Evolutionary conservation across 2,888 invertebrate genomes (phyloP).

Genomic region (Rotaria socialis): DNA sequence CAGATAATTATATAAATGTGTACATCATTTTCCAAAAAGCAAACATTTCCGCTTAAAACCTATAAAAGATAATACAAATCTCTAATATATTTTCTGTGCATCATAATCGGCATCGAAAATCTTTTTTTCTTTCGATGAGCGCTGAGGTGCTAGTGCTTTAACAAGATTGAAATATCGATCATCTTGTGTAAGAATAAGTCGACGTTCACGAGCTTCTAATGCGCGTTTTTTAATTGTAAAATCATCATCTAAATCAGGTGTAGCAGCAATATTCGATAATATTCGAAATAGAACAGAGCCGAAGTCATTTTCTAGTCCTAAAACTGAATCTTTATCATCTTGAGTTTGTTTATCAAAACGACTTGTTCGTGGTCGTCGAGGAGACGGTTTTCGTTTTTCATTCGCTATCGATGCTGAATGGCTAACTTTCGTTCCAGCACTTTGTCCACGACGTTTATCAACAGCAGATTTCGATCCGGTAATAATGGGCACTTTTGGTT

Average conservation of each 20-base stretch:
- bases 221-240: not conserved
- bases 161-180: not conserved
- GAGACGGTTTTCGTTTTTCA: not conserved
- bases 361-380: not conserved
- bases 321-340: not conserved
- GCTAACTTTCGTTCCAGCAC: too few species aligned
- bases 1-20: too few species aligned
- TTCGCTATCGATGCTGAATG: not conserved
- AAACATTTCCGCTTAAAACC: too few species aligned
- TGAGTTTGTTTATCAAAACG: not conserved
- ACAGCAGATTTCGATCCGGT: not conserved
- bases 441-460: not conserved
- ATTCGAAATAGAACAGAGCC: not conserved
- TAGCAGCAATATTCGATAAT: not conserved
- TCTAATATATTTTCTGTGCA: too few species aligned
- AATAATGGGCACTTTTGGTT: not conserved
- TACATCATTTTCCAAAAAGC: too few species aligned
- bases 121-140: too few species aligned
- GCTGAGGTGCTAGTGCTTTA: too few species aligned
- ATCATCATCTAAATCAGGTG: conserved; percentile 12
- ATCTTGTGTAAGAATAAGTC: not conserved
- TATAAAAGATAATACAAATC: too few species aligned
- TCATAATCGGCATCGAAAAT: too few species aligned
- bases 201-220: not conserved
- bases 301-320: not conserved